Evolutionary conservation across 2,797 vertebrate genomes (phyloP).

Genomic region (Rhinatrema bivittatum): DNA sequence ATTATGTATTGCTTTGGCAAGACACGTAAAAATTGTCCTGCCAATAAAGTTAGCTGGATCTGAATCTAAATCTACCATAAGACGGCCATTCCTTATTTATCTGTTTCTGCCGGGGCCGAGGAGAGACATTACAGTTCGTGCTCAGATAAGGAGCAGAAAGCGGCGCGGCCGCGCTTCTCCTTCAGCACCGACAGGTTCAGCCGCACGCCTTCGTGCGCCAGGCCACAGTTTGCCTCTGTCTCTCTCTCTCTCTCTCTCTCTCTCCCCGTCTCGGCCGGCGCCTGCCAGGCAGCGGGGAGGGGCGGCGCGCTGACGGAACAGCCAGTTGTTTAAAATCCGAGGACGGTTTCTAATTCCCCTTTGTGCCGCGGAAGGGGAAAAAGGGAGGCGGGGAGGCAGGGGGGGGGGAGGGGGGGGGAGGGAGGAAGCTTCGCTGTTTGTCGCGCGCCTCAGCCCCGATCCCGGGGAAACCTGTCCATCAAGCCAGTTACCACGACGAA

Average conservation of each 20-base stretch:
- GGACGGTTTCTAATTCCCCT: slow-evolving; percentile 86
- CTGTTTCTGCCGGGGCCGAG: no score
- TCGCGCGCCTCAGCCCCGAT: no score
- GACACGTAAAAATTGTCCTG: no score
- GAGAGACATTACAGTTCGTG: no score
- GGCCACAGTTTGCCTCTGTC: slow-evolving; percentile 13
- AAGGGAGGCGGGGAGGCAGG: slow-evolving; percentile 27
- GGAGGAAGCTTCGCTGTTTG: slow-evolving; percentile 30
- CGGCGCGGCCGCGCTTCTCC: no score
- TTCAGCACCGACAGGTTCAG: no score
- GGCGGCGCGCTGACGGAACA: slow-evolving; percentile 62
- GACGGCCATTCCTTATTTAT: no score
- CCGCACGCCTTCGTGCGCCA: background rate
- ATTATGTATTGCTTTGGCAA: no score
- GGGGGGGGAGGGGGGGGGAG: slow-evolving; percentile 25
- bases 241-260: background rate
- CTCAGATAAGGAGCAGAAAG: no score
- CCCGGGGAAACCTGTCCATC: no score
- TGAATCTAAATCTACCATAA: no score
- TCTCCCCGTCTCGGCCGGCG: slow-evolving; percentile 31
- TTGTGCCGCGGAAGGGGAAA: slow-evolving; percentile 54
- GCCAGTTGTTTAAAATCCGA: slow-evolving; percentile 87
- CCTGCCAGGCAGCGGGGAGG: slow-evolving; percentile 62
- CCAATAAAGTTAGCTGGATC: no score
- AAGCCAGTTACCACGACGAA: slow-evolving; percentile 52